Conservation (phyloP, 2,797 vertebrate genomes). For the Acanthornis magna region DNA sequence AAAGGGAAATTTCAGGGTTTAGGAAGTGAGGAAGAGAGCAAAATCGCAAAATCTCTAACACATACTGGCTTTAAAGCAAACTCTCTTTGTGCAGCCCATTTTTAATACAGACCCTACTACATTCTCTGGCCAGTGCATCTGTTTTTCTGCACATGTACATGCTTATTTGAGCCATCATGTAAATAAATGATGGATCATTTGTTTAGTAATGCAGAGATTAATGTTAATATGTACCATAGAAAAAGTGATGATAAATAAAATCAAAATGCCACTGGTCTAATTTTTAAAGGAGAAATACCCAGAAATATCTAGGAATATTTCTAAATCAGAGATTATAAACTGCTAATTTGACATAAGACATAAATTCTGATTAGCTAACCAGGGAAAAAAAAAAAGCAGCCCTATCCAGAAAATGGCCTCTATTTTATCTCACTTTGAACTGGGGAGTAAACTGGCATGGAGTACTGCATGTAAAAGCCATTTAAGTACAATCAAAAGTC, state of each 20-base stretch:
- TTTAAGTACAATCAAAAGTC: constrained; percentile 59
- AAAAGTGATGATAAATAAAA: neutral
- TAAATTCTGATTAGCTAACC: neutral
- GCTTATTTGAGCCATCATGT: neutral
- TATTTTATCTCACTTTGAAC: constrained; percentile 41
- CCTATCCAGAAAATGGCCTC: constrained; percentile 1
- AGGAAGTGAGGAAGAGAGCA: neutral
- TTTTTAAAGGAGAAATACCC: neutral
- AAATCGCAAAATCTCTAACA: neutral
- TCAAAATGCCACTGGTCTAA: neutral
- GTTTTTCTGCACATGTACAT: neutral
- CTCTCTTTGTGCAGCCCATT: neutral
- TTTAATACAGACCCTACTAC: neutral
- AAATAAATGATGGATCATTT: neutral
- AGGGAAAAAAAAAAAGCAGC: neutral
- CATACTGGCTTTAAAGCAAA: neutral
- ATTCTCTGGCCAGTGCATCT: neutral
- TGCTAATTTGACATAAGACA: neutral
- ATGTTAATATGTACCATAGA: neutral
- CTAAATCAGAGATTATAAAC: neutral
- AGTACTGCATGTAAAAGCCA: constrained; percentile 52
- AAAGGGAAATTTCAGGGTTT: constrained; percentile 35
- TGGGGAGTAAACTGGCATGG: neutral
- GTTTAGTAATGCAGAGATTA: neutral
- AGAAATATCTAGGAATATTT: neutral